Conservation (phyloP, 2,113 vertebrate species). For the Trichomycterus rosablanca region DNA sequence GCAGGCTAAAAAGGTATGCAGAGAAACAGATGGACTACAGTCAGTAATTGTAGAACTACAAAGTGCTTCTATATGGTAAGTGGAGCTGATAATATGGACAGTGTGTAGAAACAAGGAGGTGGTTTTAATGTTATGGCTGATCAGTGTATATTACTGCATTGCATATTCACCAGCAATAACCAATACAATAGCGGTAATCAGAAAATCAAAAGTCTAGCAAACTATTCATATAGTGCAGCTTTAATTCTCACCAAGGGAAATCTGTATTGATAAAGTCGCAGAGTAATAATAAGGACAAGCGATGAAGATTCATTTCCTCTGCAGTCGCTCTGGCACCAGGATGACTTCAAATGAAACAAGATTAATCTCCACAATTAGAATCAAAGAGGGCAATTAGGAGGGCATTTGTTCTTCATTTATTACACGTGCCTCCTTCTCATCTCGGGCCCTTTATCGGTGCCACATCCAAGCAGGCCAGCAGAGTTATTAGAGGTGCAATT, state of each 20-base stretch:
- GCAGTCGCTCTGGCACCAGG: slow-evolving; percentile 49
- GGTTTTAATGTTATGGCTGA: no score
- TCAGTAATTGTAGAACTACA: no score
- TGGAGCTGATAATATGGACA: no score
- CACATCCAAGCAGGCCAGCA: slow-evolving; percentile 52
- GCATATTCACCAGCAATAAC: no score
- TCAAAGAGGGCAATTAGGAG: slow-evolving; percentile 54
- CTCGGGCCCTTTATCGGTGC: slow-evolving; percentile 59
- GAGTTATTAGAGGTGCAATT: slow-evolving; percentile 59
- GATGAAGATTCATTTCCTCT: slow-evolving; percentile 25
- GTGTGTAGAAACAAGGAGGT: no score
- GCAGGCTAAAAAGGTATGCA: no score
- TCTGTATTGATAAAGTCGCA: slow-evolving; percentile 7
- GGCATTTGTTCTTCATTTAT: slow-evolving; percentile 59
- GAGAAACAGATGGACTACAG: no score
- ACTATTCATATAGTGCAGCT: no score
- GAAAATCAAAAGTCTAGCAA: no score
- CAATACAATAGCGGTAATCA: no score
- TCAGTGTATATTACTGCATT: no score
- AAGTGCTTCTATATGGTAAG: no score
- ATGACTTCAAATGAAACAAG: slow-evolving; percentile 55
- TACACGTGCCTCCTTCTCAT: slow-evolving; percentile 60
- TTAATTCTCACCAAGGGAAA: slow-evolving; percentile 3
- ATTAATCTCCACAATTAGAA: slow-evolving; percentile 62
- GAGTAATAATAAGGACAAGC: not conserved